Evolutionary conservation across 2,888 invertebrate species (phyloP), one percentile per base, ranked within the genome.

Genomic region (Anthophora plumipes): DNA sequence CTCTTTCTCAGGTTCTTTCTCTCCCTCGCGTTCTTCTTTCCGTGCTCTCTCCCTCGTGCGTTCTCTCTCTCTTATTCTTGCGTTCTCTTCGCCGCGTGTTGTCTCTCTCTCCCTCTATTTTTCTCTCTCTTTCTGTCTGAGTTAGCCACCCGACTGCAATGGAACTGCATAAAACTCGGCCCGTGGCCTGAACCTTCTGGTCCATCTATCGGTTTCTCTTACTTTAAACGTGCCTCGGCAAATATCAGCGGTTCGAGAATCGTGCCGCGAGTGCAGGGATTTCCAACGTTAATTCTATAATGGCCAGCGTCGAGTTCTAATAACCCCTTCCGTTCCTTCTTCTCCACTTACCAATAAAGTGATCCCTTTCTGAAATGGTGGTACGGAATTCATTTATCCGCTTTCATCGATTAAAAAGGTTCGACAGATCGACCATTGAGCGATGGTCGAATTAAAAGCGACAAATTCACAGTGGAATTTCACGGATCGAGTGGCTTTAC

Each of bases 151-250:
- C 63, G 43, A 46, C 41, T 57, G 67, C 80, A 52, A 57, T 61
- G 46, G 72, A 64, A n/a, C 71, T 50, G 67, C 80, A 57, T 79
- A 63, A 68, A 79, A 80, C 50, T 12, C 39, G 31, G 31, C 20
- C 61, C 46, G 63, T 7, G 50, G 31, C 37, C 31, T 8, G 8
- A 60, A 61, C 25, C 8, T 20, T 14, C 1, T 6, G 50, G 52
- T 60, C 41, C 63, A 66, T 63, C 75, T 68, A 81, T 81, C 75
- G 80, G 70, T 71, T 80, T 81, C 68, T 71, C 81, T 67, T 80
- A 61, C 74, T 74, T 70, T 63, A 71, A 80, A 71, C 81, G 75
- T 81, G 81, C 82, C 81, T 43, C 25, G 71, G 82, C 75, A 81
- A 82, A 75, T 72, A 82, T 82, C 81, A 81, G 43, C 9, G 14